Conservation (phyloP, 1,140 invertebrate genomes). For the Cataglyphis hispanica region DNA sequence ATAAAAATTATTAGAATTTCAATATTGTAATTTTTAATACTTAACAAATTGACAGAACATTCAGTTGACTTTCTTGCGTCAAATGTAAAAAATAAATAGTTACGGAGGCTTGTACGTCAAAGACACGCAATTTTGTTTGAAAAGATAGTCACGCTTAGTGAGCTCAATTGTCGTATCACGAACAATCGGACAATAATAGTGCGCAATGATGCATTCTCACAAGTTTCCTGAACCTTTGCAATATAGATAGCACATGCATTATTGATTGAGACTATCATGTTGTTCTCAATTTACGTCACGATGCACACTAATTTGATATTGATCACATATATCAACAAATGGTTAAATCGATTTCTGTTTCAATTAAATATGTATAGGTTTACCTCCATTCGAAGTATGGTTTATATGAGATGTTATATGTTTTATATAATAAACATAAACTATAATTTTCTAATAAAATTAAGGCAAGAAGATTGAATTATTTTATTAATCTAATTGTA, state of each 20-base stretch:
- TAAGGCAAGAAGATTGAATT: background rate
- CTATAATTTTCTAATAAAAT: background rate
- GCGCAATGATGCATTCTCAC: background rate
- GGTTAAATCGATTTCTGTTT: background rate
- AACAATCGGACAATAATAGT: background rate
- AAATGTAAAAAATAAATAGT: background rate
- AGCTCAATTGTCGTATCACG: background rate
- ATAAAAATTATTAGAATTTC: background rate
- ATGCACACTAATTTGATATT: background rate
- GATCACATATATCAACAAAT: slow-evolving; percentile 32
- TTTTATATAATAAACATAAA: background rate
- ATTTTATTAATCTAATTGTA: background rate
- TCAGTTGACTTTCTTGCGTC: background rate
- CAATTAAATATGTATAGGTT: slow-evolving; percentile 28
- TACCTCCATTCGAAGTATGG: background rate
- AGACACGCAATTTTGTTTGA: background rate
- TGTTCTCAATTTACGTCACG: background rate
- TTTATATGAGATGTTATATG: background rate
- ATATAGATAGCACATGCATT: background rate
- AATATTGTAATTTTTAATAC: background rate
- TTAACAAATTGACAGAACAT: background rate
- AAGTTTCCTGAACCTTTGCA: background rate
- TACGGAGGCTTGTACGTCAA: background rate
- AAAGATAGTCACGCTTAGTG: background rate
- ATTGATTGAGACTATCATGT: slow-evolving; percentile 19